Percentiles rank a stretch among this genome's conserved stretches.
Conservation (phyloP, 1,140 invertebrate genomes). For the Colletes gigas region DNA sequence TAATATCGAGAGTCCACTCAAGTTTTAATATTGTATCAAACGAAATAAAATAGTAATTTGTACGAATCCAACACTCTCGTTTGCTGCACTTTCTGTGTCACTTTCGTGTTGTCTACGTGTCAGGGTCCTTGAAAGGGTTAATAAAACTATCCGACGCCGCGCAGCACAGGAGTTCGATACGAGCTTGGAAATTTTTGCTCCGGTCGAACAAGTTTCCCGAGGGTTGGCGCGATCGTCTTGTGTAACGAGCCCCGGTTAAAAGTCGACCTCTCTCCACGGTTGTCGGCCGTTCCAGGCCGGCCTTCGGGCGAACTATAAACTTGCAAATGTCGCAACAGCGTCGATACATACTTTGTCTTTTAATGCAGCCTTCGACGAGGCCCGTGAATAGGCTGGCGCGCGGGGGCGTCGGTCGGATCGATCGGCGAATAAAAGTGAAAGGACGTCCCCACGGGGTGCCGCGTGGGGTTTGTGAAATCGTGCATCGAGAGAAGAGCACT, state of each 20-base stretch:
- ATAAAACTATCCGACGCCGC: background rate
- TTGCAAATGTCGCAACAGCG: constrained; percentile 54
- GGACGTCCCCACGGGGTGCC: constrained; percentile 40
- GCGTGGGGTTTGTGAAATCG: constrained; percentile 48
- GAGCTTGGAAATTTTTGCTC: background rate
- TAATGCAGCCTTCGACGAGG: constrained; percentile 31
- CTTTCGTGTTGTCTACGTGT: too few relatives aligned
- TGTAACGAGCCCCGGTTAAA: constrained; percentile 15
- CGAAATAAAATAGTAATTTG: too few relatives aligned
- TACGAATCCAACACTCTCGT: too few relatives aligned
- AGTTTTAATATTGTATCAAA: too few relatives aligned
- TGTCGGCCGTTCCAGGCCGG: background rate
- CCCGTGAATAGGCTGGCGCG: constrained; percentile 44
- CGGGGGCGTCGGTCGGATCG: constrained; percentile 60
- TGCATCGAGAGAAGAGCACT: constrained; percentile 21
- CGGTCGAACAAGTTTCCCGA: background rate
- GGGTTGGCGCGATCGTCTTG: background rate
- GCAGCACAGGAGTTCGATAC: background rate
- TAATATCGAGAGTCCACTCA: too few relatives aligned
- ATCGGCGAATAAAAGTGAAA: constrained; percentile 62
- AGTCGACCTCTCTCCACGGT: constrained; percentile 13
- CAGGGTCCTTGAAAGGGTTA: too few relatives aligned
- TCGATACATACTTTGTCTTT: constrained; percentile 49
- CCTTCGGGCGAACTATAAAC: constrained; percentile 49
- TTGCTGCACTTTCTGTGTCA: too few relatives aligned